Conservation (phyloP, 2,113 vertebrate species). For the Cheilinus undulatus region DNA sequence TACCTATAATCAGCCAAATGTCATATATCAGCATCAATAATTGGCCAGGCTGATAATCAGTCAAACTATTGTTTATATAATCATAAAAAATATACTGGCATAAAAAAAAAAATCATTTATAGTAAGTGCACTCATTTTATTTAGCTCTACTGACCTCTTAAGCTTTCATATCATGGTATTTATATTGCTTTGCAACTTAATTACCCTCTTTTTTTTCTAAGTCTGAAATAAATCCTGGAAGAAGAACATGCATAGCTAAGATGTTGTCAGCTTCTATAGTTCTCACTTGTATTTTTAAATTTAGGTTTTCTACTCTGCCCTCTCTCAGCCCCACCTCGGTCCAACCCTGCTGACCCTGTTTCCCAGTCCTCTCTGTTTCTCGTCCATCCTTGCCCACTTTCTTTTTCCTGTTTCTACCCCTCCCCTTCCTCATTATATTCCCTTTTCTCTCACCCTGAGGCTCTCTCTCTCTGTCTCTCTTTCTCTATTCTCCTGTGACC, state of each 20-base stretch:
- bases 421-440: conserved; percentile 54
- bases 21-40: too few species aligned
- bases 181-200: not conserved
- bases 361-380: conserved; percentile 23
- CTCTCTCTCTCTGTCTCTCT: conserved; percentile 30
- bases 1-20: too few species aligned
- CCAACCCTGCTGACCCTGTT: conserved; percentile 32
- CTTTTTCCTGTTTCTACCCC: conserved; percentile 3
- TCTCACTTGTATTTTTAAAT: not conserved
- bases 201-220: not conserved
- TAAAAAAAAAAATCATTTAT: too few species aligned
- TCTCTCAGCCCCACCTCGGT: not conserved
- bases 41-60: too few species aligned
- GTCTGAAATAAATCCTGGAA: not conserved
- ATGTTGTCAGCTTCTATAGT: not conserved
- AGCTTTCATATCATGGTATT: not conserved
- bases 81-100: too few species aligned
- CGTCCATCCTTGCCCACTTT: conserved; percentile 29
- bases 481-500: conserved; percentile 79
- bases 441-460: conserved; percentile 45
- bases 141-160: not conserved
- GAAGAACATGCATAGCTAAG: not conserved
- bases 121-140: too few species aligned
- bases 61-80: too few species aligned
- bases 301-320: conserved; percentile 13